phyloP scores from a whole-genome alignment of 2,797 vertebrate species.

The Falco columbarius region DNA sequence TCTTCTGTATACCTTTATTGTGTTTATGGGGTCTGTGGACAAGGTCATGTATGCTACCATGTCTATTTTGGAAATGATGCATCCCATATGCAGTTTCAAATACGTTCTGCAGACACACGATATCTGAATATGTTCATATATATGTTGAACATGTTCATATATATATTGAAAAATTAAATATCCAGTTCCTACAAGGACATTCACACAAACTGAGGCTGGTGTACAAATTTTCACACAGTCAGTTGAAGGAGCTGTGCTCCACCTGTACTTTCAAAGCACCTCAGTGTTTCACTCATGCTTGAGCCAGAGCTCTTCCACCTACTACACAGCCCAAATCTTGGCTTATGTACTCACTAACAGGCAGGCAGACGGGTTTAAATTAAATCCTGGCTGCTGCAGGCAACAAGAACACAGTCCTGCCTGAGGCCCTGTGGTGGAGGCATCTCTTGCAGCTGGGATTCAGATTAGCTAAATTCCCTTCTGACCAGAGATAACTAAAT shows the following conservation, averaged over 20 bases:
- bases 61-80: neutral
- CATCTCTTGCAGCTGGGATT: neutral
- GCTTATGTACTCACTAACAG: neutral
- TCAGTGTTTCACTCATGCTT: neutral
- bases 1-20: neutral
- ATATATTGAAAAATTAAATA: neutral
- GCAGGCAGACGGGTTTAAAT: neutral
- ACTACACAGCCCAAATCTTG: neutral
- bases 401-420: neutral
- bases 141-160: neutral
- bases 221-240: neutral
- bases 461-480: neutral
- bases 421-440: fast-evolving
- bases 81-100: neutral
- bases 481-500: neutral
- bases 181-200: too few species aligned
- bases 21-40: neutral
- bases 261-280: neutral
- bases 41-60: neutral
- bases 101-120: fast-evolving
- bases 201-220: neutral
- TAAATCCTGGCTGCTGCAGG: neutral
- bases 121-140: neutral
- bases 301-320: neutral
- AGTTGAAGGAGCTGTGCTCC: neutral